Conservation (phyloP, 2,888 invertebrate species). For the Pyrocoelia pectoralis region DNA sequence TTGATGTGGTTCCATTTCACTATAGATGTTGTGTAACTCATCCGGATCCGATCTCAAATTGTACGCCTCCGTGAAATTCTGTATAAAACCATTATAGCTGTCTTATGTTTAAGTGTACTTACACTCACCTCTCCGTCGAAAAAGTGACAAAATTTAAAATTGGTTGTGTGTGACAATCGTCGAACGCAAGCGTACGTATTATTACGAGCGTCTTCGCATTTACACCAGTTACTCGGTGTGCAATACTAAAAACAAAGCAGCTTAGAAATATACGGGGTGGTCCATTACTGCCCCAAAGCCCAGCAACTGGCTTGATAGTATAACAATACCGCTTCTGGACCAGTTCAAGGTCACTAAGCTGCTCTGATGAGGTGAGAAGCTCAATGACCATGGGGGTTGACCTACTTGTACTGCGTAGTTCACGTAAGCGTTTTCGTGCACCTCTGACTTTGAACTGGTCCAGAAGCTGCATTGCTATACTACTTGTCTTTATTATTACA, state of each 20-base stretch:
- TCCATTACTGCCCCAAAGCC: too few relatives aligned
- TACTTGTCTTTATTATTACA: too few relatives aligned
- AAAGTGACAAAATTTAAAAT: slow-evolving; percentile 73
- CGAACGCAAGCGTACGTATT: slow-evolving; percentile 86
- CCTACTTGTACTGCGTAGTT: too few relatives aligned
- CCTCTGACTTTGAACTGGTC: too few relatives aligned
- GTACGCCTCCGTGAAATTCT: slow-evolving; percentile 82
- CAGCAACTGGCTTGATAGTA: too few relatives aligned
- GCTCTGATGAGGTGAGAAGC: too few relatives aligned
- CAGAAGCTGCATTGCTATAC: too few relatives aligned
- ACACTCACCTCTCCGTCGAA: slow-evolving; percentile 57
- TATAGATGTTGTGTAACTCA: slow-evolving; percentile 73
- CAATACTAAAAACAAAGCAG: slow-evolving; percentile 67
- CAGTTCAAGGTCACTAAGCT: too few relatives aligned
- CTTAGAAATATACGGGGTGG: too few relatives aligned
- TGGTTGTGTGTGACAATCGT: slow-evolving; percentile 63
- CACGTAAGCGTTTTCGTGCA: too few relatives aligned
- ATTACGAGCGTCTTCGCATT: slow-evolving; percentile 85
- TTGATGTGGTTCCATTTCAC: slow-evolving; percentile 46
- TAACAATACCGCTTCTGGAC: too few relatives aligned
- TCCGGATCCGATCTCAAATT: slow-evolving; percentile 74
- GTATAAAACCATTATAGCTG: slow-evolving; percentile 46
- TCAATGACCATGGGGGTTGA: too few relatives aligned
- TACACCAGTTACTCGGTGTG: slow-evolving; percentile 72
- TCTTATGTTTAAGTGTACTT: background rate